Conservation (phyloP, 35 echinoderm and acorn worm genomes). For the Lytechinus variegatus region DNA sequence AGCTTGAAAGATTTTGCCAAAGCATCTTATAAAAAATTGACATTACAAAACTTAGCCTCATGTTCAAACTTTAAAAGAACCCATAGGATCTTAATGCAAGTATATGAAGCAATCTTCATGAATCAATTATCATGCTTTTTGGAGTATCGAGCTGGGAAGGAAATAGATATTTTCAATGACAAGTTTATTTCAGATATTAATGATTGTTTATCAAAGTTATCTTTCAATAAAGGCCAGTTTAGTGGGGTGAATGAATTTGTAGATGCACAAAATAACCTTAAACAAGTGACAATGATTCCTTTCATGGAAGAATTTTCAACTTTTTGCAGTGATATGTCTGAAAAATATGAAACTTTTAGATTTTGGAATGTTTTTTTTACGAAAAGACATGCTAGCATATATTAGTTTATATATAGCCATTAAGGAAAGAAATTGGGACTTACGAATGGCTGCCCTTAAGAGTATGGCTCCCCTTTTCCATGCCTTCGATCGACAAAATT, state of each 20-base stretch:
- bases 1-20: slow-evolving; percentile 52
- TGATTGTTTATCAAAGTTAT: not conserved
- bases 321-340: not conserved
- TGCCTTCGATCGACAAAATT: slow-evolving; percentile 49
- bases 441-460: slow-evolving; percentile 50
- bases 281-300: not conserved
- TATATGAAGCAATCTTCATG: slow-evolving; percentile 49
- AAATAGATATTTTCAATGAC: not conserved
- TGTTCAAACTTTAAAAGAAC: slow-evolving; percentile 62
- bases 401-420: slow-evolving; percentile 44
- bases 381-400: not conserved
- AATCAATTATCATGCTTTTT: not conserved
- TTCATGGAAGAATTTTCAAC: slow-evolving; percentile 35
- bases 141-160: not conserved
- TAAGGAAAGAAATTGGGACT: slow-evolving; percentile 29
- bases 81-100: slow-evolving; percentile 36
- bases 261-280: not conserved
- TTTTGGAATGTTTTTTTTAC: slow-evolving; percentile 48
- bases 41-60: not conserved
- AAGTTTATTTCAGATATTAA: not conserved
- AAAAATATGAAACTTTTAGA: slow-evolving; percentile 34
- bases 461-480: slow-evolving; percentile 42
- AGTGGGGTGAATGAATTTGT: not conserved
- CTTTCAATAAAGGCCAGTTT: not conserved
- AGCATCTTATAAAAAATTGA: too few species aligned